Percentiles rank a stretch among this genome's conserved stretches.
These are phyloP conservation scores for Andrena bucephala DNA, from an alignment of 2,888 invertebrate species.

Conservation along the genomic window DNA sequence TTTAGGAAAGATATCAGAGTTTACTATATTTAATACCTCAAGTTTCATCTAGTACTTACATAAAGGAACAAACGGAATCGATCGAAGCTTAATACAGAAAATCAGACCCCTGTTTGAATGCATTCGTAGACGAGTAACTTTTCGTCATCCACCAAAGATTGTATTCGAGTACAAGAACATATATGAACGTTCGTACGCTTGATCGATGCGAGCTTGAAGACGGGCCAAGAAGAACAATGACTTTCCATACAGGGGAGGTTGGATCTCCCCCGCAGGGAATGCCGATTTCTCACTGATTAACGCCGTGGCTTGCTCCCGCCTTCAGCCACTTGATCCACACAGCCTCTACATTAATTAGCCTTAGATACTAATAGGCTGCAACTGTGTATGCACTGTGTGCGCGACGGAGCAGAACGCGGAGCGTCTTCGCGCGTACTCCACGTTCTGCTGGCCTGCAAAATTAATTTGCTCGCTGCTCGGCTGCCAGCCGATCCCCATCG, in stretches of 20 bases:
- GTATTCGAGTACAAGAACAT: neutral
- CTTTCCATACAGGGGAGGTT: neutral
- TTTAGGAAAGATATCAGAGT: neutral
- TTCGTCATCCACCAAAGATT: neutral
- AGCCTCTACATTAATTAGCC: conserved; percentile 69
- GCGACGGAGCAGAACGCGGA: conserved; percentile 41
- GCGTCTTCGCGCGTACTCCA: conserved; percentile 22
- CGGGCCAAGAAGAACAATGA: neutral
- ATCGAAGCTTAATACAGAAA: neutral
- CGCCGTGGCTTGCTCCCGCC: conserved; percentile 48
- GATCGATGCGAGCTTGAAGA: neutral
- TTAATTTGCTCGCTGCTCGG: conserved; percentile 57
- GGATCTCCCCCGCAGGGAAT: neutral
- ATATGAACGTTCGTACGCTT: neutral
- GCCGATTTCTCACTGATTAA: conserved; percentile 1
- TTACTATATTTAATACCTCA: neutral
- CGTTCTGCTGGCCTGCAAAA: conserved; percentile 55
- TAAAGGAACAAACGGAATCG: neutral
- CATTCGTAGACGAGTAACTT: too few species aligned
- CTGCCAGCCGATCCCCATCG: conserved; percentile 62
- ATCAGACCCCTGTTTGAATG: neutral
- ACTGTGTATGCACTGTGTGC: conserved; percentile 37
- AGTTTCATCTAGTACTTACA: neutral
- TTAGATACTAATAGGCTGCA: conserved; percentile 65
- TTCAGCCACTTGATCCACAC: conserved; percentile 60